Conservation (phyloP, 2,888 invertebrate genomes). For the Stenodera caucasica region DNA sequence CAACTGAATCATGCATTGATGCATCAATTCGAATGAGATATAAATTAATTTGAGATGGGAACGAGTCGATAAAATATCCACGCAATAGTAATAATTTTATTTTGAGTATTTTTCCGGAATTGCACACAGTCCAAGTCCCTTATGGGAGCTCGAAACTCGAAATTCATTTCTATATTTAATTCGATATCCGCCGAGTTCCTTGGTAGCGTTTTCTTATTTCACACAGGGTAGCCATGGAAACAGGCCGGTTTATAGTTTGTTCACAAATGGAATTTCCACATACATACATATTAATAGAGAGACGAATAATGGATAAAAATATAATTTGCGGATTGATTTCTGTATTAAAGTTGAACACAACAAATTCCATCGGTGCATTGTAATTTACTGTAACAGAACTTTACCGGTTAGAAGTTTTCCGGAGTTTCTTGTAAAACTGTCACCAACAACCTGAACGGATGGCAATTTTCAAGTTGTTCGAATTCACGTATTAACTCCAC, state of each 20-base stretch:
- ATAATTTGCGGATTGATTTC: neutral
- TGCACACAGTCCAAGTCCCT: slow-evolving; percentile 36
- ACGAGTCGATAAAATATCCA: slow-evolving; percentile 28
- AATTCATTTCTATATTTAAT: slow-evolving; percentile 52
- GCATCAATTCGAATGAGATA: no score
- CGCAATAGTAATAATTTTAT: slow-evolving; percentile 42
- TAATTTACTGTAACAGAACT: neutral
- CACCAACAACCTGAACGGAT: neutral
- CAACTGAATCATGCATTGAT: no score
- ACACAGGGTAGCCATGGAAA: slow-evolving; percentile 34
- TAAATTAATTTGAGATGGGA: slow-evolving; percentile 12
- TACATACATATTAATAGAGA: neutral
- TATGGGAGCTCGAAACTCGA: slow-evolving; percentile 37
- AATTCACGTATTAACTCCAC: neutral
- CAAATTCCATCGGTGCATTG: neutral
- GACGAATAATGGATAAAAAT: neutral
- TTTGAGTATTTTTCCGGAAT: slow-evolving; percentile 44
- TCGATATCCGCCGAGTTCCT: slow-evolving; percentile 41
- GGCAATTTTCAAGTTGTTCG: neutral
- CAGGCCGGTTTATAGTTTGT: slow-evolving; percentile 27
- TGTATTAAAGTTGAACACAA: neutral
- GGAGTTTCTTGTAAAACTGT: neutral
- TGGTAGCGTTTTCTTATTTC: slow-evolving; percentile 42
- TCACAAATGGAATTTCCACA: slow-evolving; percentile 23
- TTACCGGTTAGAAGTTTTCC: neutral